Percentiles rank a stretch among this genome's conserved stretches.
phyloP scores from a whole-genome alignment of 2,888 invertebrate species.

The Sthenelais limicola region DNA sequence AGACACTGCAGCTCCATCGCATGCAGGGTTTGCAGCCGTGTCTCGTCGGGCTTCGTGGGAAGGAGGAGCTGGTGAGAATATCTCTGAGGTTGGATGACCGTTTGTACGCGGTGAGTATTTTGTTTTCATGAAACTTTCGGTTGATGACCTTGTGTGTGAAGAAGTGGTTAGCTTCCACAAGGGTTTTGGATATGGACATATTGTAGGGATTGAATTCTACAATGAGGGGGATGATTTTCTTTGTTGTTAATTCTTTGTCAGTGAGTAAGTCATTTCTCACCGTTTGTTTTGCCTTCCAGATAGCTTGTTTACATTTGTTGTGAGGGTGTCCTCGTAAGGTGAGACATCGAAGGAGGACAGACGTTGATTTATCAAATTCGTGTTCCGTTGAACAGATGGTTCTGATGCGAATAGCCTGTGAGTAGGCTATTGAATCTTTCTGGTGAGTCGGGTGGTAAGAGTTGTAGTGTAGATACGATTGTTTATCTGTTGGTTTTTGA shows the following conservation, averaged over 20 bases:
- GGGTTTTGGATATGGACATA: not conserved
- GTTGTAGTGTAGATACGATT: not conserved
- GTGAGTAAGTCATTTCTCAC: not conserved
- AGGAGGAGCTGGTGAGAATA: not conserved
- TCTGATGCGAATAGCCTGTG: not conserved
- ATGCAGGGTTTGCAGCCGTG: not conserved
- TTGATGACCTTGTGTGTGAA: not conserved
- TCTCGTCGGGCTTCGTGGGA: not conserved
- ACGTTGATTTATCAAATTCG: not conserved
- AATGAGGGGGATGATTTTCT: slow-evolving; percentile 1
- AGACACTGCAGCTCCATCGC: not conserved
- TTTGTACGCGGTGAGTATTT: not conserved
- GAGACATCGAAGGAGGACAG: not conserved
- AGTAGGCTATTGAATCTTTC: slow-evolving; percentile 4
- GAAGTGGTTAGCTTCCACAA: not conserved
- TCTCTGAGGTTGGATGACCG: not conserved
- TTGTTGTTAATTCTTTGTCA: not conserved
- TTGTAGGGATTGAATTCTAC: slow-evolving; percentile 5
- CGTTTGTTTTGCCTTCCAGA: not conserved
- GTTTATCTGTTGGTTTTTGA: slow-evolving; percentile 5
- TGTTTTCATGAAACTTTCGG: not conserved
- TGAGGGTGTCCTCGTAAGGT: slow-evolving; percentile 17
- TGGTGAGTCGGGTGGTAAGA: not conserved
- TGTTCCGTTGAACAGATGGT: not conserved
- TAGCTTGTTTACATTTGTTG: not conserved